Evolutionary conservation across 1,140 invertebrate genomes (phyloP), one percentile per base, ranked within the genome.

Genomic region (Aradophagus sp.): DNA sequence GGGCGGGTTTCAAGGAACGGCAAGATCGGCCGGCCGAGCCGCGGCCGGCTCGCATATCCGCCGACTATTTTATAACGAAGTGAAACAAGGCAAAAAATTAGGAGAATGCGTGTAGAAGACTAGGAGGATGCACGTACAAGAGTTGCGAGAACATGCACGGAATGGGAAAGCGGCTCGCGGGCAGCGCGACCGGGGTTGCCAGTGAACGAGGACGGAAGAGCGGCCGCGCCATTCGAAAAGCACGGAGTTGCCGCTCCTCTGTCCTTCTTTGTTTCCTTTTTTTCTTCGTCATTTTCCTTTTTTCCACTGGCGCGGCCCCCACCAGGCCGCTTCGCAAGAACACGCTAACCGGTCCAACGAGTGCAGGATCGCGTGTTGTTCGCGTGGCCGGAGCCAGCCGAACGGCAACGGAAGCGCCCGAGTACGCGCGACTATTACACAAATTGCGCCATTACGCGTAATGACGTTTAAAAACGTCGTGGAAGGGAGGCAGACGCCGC

Each of bases 351-450:
- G 76, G 76, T 77, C 45, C 55, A 63, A 52, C 67, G 63, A 69
- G 71, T 71, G 63, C 73, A 41, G 55, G 81, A 82, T 83, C 81
- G 82, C 82, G 82, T 84, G 82, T 82, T 81, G 80, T 69, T 82
- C 82, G 82, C 82, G 82, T 84, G 82, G 82, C 82, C 81, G 82
- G 78, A 45, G 6, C 5, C 13, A 0, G 5, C 74, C 82, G 82
- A 82, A 6, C 23, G 14, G 1, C 48, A 4, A 32, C 80, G 82
- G 70, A 78, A 61, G 69, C 27, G 16, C 8, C 76, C 81, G 81
- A 83, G 44, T 7, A n/a, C 27, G 8, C 27, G 20, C 14, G 13
- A 71, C 73, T 74, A 80, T 81, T 79, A 80, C 75, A 77, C 76
- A 80, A 80, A 81, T 80, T 81, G 77, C 79, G 20, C 78, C 66